phyloP scores from a whole-genome alignment of 2,888 invertebrate genomes.

The Phania funesta region DNA sequence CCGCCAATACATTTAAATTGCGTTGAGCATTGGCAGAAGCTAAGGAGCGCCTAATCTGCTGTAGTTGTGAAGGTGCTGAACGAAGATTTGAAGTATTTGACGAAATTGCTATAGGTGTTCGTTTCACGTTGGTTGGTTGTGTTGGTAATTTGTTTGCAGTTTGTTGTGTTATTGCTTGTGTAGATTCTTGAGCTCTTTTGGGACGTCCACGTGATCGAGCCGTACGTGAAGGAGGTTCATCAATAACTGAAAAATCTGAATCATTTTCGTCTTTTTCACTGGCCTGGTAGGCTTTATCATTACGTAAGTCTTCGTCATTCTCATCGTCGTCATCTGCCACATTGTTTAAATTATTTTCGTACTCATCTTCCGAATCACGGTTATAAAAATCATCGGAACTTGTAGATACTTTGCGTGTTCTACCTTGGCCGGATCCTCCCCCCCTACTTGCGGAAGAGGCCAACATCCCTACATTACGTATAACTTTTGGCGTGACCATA shows the following conservation, averaged over 20 bases:
- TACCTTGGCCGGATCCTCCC: slow-evolving; percentile 41
- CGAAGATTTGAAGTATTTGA: slow-evolving; percentile 37
- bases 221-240: slow-evolving; percentile 10
- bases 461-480: slow-evolving; percentile 70
- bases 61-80: slow-evolving; percentile 69
- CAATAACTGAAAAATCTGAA: slow-evolving; percentile 66
- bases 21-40: slow-evolving; percentile 66
- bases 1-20: slow-evolving; percentile 34
- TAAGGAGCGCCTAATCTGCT: slow-evolving; percentile 72
- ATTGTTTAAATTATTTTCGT: slow-evolving; percentile 56
- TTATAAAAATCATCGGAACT: slow-evolving; percentile 72
- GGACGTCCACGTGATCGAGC: slow-evolving; percentile 48
- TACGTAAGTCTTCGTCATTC: slow-evolving; percentile 70
- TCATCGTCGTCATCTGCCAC: slow-evolving; percentile 56
- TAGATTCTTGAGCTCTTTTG: slow-evolving; percentile 4
- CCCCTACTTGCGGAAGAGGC: slow-evolving; percentile 55
- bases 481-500: slow-evolving; percentile 75
- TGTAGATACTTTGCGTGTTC: slow-evolving; percentile 61
- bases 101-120: slow-evolving; percentile 13
- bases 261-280: slow-evolving; percentile 72
- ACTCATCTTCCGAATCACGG: slow-evolving; percentile 70
- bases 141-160: slow-evolving; percentile 13
- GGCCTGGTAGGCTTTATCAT: slow-evolving; percentile 71
- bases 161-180: slow-evolving; percentile 13
- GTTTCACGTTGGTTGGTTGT: slow-evolving; percentile 32